Base-by-base conservation (phyloP, 2,113 vertebrate genomes). In the Aldabrachelys gigantea region DNA sequence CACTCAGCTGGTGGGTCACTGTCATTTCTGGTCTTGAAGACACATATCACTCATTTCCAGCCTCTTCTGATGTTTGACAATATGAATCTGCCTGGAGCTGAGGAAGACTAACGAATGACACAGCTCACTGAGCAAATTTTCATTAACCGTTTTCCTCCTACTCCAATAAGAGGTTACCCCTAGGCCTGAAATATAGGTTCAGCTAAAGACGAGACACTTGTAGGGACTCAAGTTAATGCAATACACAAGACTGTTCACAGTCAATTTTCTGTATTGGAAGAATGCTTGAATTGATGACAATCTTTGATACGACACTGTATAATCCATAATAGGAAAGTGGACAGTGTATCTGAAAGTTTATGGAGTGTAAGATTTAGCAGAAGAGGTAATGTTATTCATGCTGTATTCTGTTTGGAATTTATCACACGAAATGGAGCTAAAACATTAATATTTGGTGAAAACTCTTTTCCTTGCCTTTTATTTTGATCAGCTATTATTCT, bases 41-140 rank as follows among this genome's bases (percentile, higher is more conserved):
- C 91, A 94, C 82, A 92, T 97, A 92, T 97, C 97, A 97, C 91
- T 98, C 96, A 96, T 96, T 97, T 97, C 92, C 96, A 96, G 88
- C 62, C 85, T 95, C 90, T 97, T 97, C 95, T 97, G 95, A 93
- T 97, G 96, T 97, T 90, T 98, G 97, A 97, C 95, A 97, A 95
- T 95, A 91, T 92, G 96, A 97, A 97, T 94, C 91, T 97, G 95
- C 97, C 96, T 96, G 94, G n/a, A 98, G 95, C 97, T 92, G 82
- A 95, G 87, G 82, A 94, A 97, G 91, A 95, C 96, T 96, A 97
- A 97, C 96, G 72, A 88, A 93, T 97, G 94, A 94, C 93, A 97
- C 96, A 97, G 93, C 91, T 97, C 96, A 94, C 97, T 97, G 96
- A 97, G 83, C 89, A 96, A 96, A 97, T 96, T 96, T 96, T 98